Evolutionary conservation across 2,888 invertebrate species (phyloP).

Genomic region (Pristionchus exspectatus): DNA sequence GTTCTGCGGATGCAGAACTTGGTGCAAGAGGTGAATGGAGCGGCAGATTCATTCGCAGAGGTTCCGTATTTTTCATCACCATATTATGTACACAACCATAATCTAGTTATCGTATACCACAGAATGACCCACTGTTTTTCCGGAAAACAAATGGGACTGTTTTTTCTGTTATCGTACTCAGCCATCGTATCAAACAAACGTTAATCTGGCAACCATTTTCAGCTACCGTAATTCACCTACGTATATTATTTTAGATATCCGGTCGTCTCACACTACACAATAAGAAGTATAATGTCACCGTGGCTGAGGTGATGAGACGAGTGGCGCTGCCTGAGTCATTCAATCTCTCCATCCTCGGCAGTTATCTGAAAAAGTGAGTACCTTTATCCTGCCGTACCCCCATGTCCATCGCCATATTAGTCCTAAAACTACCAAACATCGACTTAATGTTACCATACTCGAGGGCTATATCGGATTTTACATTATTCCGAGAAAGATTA

Average conservation of each 20-base stretch:
- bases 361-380: constrained; percentile 41
- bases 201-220: background rate
- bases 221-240: no score
- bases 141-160: no score
- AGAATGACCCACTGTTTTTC: no score
- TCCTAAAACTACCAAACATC: no score
- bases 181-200: no score
- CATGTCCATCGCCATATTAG: background rate
- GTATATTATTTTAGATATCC: background rate
- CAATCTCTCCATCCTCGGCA: constrained; percentile 50
- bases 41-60: background rate
- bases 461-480: no score
- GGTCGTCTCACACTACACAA: constrained; percentile 47
- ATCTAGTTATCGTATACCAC: no score
- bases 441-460: no score
- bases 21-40: background rate
- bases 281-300: constrained; percentile 45
- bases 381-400: background rate
- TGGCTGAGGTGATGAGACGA: constrained; percentile 32
- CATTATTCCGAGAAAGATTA: no score
- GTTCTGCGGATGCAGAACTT: background rate
- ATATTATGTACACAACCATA: no score
- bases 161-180: no score
- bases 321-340: constrained; percentile 12
- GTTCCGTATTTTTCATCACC: background rate